Base-by-base conservation (phyloP, 2,888 invertebrate genomes). In the Drosophila prolongata region DNA sequence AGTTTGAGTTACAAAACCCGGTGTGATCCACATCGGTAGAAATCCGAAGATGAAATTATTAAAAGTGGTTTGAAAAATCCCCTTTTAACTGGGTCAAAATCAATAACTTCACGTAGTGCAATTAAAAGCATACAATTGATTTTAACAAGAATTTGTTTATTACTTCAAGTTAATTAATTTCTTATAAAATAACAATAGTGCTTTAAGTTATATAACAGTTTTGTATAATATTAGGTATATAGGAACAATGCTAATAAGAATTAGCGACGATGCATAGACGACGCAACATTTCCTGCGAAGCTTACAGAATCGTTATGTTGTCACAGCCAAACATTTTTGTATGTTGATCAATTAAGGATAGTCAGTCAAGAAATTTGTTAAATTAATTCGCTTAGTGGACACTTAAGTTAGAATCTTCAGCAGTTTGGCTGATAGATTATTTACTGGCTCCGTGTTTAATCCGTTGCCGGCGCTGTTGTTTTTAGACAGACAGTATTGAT, bases 331-430 rank as follows among this genome's bases (percentile, higher is more conserved):
- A 16, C 62, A 64, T 64, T 43, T 43, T 37, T 9, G 14, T 35
- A 14, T 9, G n/a, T 34, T 27, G 37, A 47, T 19, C 37, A 24
- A 27, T 50, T 53, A 62, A 61, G 58, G 67, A 35, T 59, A 75
- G 6, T 14, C 54, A 53, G 58, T 34, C 54, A n/a, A 19, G 5
- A 16, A 1, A 14, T 37, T 46, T 38, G 13, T 30, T 2, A 35
- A 14, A 6, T 8, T 30, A 11, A 10, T 44, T 24, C 11, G 13
- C 50, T 24, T 47, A 62, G 27, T 13, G 2, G n/a, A 46, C 37
- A 40, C 40, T 80, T 80, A 87, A 0, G 75, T 11, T 6, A 83
- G 52, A 59, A 83, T 78, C 46, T 83, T 83, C 3, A 83, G 75
- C 16, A 87, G 1, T 38, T 87, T 83, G 3, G 60, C 85, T 24